Evolutionary conservation across 2,797 vertebrate species (phyloP).

Genomic region (Ateles fusciceps): DNA sequence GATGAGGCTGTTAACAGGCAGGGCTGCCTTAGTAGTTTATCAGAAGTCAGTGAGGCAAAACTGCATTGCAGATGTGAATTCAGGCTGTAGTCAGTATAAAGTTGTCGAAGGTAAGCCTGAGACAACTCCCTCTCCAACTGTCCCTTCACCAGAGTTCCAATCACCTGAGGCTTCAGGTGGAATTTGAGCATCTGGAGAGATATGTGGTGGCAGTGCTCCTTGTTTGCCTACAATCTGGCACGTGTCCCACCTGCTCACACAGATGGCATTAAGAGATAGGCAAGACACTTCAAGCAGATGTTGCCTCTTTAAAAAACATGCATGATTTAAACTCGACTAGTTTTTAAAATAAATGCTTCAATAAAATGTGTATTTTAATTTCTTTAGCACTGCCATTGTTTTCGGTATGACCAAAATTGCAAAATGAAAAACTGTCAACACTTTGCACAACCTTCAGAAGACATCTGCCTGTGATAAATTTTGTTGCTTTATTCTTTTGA

Average conservation of each 20-base stretch:
- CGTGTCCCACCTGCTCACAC: neutral
- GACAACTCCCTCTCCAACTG: neutral
- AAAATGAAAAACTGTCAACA: neutral
- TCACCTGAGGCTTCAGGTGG: neutral
- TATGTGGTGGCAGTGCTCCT: rapidly evolving
- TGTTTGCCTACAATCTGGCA: neutral
- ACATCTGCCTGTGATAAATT: conserved; percentile 23
- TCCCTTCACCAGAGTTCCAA: neutral
- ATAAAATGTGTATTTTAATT: conserved; percentile 32
- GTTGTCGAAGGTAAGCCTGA: neutral
- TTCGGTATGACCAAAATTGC: conserved; percentile 1
- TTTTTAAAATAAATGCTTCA: conserved; percentile 23
- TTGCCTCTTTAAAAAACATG: neutral
- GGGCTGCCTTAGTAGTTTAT: neutral
- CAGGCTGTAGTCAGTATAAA: neutral
- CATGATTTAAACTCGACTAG: neutral
- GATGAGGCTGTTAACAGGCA: neutral
- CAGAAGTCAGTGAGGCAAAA: neutral
- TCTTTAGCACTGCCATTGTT: conserved; percentile 14
- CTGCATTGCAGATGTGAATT: neutral
- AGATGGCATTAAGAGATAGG: neutral
- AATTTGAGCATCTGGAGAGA: neutral
- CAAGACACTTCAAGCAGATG: neutral
- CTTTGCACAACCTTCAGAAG: conserved; percentile 11
- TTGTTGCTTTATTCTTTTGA: conserved; percentile 22